phyloP scores from a whole-genome alignment of 2,888 invertebrate species.

The Drosophila paracracens region DNA sequence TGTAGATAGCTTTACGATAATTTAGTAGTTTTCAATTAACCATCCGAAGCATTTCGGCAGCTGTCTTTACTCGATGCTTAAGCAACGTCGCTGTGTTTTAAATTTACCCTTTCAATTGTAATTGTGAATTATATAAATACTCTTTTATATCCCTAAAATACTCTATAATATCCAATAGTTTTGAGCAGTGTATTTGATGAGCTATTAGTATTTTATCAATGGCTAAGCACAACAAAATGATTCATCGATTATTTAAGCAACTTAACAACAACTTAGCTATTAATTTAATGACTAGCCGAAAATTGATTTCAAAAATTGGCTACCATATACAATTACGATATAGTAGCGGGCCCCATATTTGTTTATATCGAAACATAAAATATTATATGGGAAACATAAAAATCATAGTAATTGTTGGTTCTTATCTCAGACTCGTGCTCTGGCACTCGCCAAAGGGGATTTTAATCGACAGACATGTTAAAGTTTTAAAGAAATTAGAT shows the following conservation, averaged over 20 bases:
- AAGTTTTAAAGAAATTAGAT: slow-evolving; percentile 29
- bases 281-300: slow-evolving; percentile 29
- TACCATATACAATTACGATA: slow-evolving; percentile 41
- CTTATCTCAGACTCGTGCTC: slow-evolving; percentile 31
- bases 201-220: background rate
- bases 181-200: background rate
- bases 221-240: slow-evolving; percentile 21
- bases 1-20: too few species aligned
- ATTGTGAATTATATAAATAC: too few species aligned
- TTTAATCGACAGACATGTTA: slow-evolving; percentile 26
- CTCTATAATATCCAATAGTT: background rate
- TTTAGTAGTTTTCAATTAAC: too few species aligned
- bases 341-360: slow-evolving; percentile 23
- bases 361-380: slow-evolving; percentile 50
- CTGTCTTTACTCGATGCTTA: too few species aligned
- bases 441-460: slow-evolving; percentile 1
- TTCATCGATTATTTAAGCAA: slow-evolving; percentile 17
- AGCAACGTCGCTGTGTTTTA: too few species aligned
- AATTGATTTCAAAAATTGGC: slow-evolving; percentile 1
- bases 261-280: background rate
- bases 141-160: background rate
- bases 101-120: too few species aligned
- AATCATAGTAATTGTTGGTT: slow-evolving; percentile 24
- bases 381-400: slow-evolving; percentile 43
- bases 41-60: too few species aligned